phyloP scores from a whole-genome alignment of 92 coral and sea anemone species.

The Porites cylindrica region DNA sequence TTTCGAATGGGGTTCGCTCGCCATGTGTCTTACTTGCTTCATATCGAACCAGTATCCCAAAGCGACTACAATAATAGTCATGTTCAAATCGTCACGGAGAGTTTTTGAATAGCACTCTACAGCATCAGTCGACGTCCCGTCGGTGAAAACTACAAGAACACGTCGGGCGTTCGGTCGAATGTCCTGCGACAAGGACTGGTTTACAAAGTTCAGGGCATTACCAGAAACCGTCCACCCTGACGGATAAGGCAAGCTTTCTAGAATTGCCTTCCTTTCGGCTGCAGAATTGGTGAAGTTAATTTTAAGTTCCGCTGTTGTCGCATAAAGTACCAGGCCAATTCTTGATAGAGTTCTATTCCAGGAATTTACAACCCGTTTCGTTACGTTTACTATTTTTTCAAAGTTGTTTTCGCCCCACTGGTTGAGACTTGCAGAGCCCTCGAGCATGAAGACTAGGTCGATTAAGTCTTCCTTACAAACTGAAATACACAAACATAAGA shows the following conservation, averaged over 20 bases:
- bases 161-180: neutral
- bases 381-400: neutral
- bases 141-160: slow-evolving; percentile 11
- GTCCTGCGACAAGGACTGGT: neutral
- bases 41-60: neutral
- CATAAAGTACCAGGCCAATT: neutral
- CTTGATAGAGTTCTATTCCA: neutral
- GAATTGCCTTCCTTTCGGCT: neutral
- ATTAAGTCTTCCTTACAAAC: neutral
- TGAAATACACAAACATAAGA: neutral
- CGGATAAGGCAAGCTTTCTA: neutral
- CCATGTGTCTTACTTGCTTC: neutral
- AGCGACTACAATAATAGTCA: neutral
- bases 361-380: neutral
- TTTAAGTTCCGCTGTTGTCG: neutral
- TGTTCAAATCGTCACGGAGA: neutral
- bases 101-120: neutral
- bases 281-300: neutral
- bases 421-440: neutral
- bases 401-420: slow-evolving; percentile 9
- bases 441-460: neutral
- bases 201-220: neutral
- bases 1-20: neutral
- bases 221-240: neutral
- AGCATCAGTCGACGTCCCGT: neutral